Percentiles rank a stretch among this genome's conserved stretches.
Conservation (phyloP, 2,888 invertebrate genomes). For the Xestia c-nigrum region DNA sequence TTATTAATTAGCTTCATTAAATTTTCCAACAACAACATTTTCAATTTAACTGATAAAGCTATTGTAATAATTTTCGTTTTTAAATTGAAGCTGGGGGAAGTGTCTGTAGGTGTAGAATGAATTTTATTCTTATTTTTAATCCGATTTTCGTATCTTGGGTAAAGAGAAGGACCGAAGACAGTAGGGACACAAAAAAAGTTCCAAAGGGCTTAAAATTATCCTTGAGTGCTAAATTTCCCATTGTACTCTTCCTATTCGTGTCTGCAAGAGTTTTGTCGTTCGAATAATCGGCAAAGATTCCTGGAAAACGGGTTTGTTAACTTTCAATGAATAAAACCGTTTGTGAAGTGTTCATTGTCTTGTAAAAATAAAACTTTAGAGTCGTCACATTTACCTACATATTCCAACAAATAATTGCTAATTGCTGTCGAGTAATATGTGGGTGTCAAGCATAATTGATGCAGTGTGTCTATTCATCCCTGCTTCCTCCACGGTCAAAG, state of each 20-base stretch:
- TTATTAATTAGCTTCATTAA: conserved; percentile 45
- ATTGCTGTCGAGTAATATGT: background rate
- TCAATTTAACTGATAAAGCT: conserved; percentile 8
- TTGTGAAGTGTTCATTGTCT: background rate
- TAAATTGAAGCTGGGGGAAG: conserved; percentile 39
- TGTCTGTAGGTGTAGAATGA: conserved; percentile 14
- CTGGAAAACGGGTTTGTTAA: background rate
- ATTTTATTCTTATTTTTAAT: conserved; percentile 43
- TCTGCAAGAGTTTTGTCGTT: conserved; percentile 24
- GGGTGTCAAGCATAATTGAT: background rate
- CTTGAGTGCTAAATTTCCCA: conserved; percentile 37
- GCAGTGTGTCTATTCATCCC: background rate
- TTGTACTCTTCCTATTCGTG: conserved; percentile 30
- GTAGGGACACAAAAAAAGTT: conserved; percentile 16
- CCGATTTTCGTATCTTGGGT: conserved; percentile 36
- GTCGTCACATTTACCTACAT: background rate
- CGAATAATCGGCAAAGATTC: conserved; percentile 9
- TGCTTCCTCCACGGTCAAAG: background rate
- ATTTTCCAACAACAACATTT: conserved; percentile 44
- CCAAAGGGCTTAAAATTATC: conserved; percentile 40
- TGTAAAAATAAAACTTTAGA: background rate
- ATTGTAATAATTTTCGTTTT: conserved; percentile 37
- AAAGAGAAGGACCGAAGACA: conserved; percentile 3
- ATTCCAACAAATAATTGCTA: background rate
- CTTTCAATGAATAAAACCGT: conserved; percentile 1